Percentiles rank a stretch among this genome's conserved stretches.
phyloP scores from a whole-genome alignment of 2,888 invertebrate species.

The Sussaba pulchella region DNA sequence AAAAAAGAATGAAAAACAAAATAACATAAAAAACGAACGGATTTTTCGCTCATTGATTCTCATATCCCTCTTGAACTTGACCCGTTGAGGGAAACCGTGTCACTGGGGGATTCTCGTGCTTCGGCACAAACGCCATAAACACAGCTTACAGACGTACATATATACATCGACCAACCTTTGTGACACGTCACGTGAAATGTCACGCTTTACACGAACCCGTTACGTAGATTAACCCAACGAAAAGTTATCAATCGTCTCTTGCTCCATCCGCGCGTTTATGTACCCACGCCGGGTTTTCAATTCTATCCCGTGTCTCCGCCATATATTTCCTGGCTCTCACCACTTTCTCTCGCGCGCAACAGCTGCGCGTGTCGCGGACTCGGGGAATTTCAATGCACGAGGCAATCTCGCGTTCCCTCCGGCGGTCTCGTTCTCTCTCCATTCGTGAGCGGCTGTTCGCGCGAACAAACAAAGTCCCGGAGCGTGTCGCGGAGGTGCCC shows the following conservation, averaged over 20 bases:
- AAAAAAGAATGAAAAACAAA: no score
- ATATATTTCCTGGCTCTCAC: constrained; percentile 14
- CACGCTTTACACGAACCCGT: not conserved
- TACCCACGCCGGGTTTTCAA: constrained; percentile 44
- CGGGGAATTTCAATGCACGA: constrained; percentile 55
- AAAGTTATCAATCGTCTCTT: constrained; percentile 61
- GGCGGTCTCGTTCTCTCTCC: not conserved
- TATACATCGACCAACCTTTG: constrained; percentile 44
- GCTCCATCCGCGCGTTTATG: no score
- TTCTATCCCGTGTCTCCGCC: constrained; percentile 33
- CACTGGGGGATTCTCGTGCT: constrained; percentile 44
- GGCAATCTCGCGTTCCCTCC: constrained; percentile 30
- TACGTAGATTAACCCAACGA: not conserved
- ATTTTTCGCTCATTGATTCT: not conserved
- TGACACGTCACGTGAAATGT: constrained; percentile 45
- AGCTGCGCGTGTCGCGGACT: constrained; percentile 25
- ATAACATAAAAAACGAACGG: not conserved
- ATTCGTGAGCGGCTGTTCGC: constrained; percentile 58
- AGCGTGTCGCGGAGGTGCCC: constrained; percentile 33
- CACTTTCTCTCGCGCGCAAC: constrained; percentile 23
- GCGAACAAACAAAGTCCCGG: constrained; percentile 66
- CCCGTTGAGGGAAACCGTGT: constrained; percentile 55
- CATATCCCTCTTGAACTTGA: constrained; percentile 59
- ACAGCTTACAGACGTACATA: not conserved
- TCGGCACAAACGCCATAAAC: constrained; percentile 2